These are phyloP conservation scores for Oryzias curvinotus DNA, from an alignment of 2,113 vertebrate genomes.

Conservation along the genomic window DNA sequence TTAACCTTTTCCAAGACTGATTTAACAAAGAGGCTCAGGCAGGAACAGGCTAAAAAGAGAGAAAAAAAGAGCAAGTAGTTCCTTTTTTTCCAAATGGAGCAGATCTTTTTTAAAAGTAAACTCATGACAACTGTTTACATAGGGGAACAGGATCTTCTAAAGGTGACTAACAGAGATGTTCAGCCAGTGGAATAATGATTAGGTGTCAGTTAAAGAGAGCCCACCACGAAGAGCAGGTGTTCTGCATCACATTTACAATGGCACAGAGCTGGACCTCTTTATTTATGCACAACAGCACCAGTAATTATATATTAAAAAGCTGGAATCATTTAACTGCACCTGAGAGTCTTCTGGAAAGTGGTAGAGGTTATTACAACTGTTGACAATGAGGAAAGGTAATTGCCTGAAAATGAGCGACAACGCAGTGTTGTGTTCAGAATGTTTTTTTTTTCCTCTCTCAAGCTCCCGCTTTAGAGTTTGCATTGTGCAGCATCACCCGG, in stretches of 20 bases:
- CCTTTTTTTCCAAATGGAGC: slow-evolving; percentile 11
- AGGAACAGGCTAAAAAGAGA: not conserved
- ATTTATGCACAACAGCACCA: slow-evolving; percentile 95
- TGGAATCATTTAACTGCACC: slow-evolving; percentile 98
- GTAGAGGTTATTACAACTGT: slow-evolving; percentile 99
- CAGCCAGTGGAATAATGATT: slow-evolving; percentile 99
- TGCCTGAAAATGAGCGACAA: slow-evolving; percentile 99
- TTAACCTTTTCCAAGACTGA: not conserved
- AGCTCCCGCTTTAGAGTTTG: slow-evolving; percentile 76
- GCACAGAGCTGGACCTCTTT: slow-evolving; percentile 95
- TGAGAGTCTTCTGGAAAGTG: slow-evolving; percentile 93
- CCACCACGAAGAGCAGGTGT: slow-evolving; percentile 95
- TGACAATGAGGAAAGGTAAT: slow-evolving; percentile 99
- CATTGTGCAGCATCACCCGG: slow-evolving; percentile 98
- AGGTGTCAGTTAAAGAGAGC: slow-evolving; percentile 99
- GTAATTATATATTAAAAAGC: slow-evolving; percentile 99
- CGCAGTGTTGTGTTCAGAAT: slow-evolving; percentile 95
- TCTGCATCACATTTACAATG: slow-evolving; percentile 93
- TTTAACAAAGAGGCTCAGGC: not conserved
- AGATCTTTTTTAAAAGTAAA: slow-evolving; percentile 56
- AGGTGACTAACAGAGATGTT: slow-evolving; percentile 98
- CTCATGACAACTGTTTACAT: slow-evolving; percentile 92
- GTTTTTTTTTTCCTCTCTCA: slow-evolving; percentile 61
- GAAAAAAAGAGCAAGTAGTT: slow-evolving; percentile 9
- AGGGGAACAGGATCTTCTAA: slow-evolving; percentile 85